These are phyloP conservation scores for Distichodus sexfasciatus DNA, from an alignment of 2,797 vertebrate species.

Conservation along the genomic window DNA sequence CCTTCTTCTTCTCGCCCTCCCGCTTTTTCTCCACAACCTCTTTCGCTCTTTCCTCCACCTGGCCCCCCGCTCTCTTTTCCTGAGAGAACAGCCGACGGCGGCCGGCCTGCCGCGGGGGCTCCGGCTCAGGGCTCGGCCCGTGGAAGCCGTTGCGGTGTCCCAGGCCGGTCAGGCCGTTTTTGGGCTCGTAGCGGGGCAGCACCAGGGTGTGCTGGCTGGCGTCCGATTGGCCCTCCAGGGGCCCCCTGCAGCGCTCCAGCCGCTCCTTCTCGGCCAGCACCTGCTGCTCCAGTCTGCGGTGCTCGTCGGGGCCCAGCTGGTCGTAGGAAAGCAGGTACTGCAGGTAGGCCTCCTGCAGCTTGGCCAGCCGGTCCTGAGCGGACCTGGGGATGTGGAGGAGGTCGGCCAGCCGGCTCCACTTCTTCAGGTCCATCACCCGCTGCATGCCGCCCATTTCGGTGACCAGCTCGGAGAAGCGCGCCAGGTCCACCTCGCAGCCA, in stretches of 20 bases:
- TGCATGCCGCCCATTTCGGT: constrained; percentile 99
- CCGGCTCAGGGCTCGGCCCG: constrained; percentile 81
- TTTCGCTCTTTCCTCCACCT: too few species aligned
- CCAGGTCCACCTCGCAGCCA: constrained; percentile 98
- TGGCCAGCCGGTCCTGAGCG: constrained; percentile 97
- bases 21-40: constrained; percentile 73
- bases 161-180: constrained; percentile 81
- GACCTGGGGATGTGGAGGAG: constrained; percentile 95
- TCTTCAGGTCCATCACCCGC: constrained; percentile 99
- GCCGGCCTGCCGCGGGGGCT: constrained; percentile 81
- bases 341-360: constrained; percentile 98
- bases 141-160: constrained; percentile 83
- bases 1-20: constrained; percentile 61
- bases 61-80: constrained; percentile 90
- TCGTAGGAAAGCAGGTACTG: constrained; percentile 98
- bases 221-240: constrained; percentile 90
- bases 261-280: constrained; percentile 93
- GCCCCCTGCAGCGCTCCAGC: constrained; percentile 89
- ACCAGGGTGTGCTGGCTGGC: constrained; percentile 78
- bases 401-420: constrained; percentile 98
- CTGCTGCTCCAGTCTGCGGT: constrained; percentile 84
- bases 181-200: constrained; percentile 95
- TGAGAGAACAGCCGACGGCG: constrained; percentile 96
- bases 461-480: constrained; percentile 97
- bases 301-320: constrained; percentile 88